These are phyloP conservation scores for Bombus sylvicola DNA, from an alignment of 1,140 invertebrate species.

Conservation along the genomic window DNA sequence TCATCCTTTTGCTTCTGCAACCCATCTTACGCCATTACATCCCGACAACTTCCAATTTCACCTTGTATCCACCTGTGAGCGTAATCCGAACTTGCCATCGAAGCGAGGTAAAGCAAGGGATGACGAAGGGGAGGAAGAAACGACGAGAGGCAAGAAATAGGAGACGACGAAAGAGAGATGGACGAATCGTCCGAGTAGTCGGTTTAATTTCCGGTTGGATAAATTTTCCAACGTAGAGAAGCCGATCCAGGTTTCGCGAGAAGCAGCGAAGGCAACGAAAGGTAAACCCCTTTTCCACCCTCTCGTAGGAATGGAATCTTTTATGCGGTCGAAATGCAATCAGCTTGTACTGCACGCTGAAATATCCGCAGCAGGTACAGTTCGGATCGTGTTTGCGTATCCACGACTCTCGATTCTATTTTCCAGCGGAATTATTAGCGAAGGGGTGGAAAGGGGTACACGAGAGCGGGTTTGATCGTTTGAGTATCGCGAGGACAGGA, in stretches of 20 bases:
- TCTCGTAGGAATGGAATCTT: conserved; percentile 40
- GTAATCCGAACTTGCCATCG: not conserved
- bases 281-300: conserved; percentile 36
- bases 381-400: conserved; percentile 23
- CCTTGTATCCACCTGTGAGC: not conserved
- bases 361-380: conserved; percentile 20
- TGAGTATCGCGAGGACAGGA: not conserved
- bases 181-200: conserved; percentile 54
- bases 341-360: conserved; percentile 38
- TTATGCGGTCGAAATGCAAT: conserved; percentile 58
- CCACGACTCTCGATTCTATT: conserved; percentile 17
- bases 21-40: no score
- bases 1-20: no score
- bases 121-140: not conserved
- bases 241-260: conserved; percentile 19
- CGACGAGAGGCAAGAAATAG: not conserved
- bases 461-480: not conserved
- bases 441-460: no score
- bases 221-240: conserved; percentile 58
- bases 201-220: conserved; percentile 73
- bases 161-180: conserved; percentile 50
- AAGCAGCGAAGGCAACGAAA: not conserved
- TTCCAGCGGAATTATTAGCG: conserved; percentile 24
- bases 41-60: no score
- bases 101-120: not conserved